A percentile compares a stretch with the other conserved stretches of the same genome.
These are phyloP conservation scores for Neodon shergylaensis DNA, from an alignment of 2,113 vertebrate species.

Conservation along the genomic window DNA sequence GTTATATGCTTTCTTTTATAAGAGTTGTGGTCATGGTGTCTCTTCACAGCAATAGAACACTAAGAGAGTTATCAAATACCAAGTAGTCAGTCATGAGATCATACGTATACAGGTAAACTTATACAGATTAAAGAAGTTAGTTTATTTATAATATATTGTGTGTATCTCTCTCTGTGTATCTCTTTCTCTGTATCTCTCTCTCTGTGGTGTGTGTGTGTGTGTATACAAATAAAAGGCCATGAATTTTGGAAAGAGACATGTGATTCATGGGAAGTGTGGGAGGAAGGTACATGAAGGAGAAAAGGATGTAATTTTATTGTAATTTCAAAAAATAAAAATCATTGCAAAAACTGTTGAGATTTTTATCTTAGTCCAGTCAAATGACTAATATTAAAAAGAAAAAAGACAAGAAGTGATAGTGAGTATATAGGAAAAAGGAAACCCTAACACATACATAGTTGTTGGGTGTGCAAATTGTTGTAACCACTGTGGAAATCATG, in stretches of 20 bases:
- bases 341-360: neutral
- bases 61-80: neutral
- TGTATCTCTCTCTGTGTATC: no score
- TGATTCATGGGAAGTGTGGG: neutral
- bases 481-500: neutral
- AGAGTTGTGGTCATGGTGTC: neutral
- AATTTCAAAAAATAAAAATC: neutral
- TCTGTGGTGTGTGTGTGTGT: neutral
- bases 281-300: neutral
- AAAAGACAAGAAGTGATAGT: neutral
- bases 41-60: neutral
- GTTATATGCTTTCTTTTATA: neutral
- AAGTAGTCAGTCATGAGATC: neutral
- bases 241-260: neutral
- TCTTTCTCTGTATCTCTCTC: no score
- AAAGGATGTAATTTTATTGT: neutral
- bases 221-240: neutral
- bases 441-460: neutral
- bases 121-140: neutral
- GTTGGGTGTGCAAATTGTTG: neutral
- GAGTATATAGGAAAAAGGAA: neutral
- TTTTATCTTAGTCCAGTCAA: neutral
- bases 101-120: neutral
- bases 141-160: neutral
- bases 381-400: neutral